phyloP scores from a whole-genome alignment of 2,888 invertebrate species.

The Sepioteuthis lessoniana region DNA sequence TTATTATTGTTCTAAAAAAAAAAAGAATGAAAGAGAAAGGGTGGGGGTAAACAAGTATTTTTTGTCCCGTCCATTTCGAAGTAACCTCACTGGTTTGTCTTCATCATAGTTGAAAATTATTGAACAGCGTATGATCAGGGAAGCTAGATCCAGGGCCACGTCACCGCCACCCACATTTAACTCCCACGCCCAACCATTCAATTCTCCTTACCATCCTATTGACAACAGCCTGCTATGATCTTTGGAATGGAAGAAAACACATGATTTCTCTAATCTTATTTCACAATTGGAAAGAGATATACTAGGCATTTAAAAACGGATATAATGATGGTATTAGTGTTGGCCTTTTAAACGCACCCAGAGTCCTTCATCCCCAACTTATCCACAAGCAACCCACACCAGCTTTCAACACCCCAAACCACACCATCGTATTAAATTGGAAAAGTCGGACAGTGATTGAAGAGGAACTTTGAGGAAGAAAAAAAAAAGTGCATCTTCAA shows the following conservation, averaged over 20 bases:
- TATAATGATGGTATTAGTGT: background rate
- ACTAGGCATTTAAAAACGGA: background rate
- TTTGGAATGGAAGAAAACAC: background rate
- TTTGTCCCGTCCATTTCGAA: slow-evolving; percentile 15
- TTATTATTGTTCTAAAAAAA: background rate
- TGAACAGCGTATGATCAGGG: background rate
- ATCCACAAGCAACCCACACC: background rate
- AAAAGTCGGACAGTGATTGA: slow-evolving; percentile 15
- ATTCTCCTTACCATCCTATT: background rate
- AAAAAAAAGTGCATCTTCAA: background rate
- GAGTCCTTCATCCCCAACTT: background rate
- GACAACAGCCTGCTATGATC: slow-evolving; percentile 33
- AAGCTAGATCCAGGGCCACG: background rate
- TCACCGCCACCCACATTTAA: background rate
- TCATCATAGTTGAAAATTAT: background rate
- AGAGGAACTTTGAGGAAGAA: background rate
- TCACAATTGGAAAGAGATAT: slow-evolving; percentile 5
- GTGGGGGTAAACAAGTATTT: too few relatives aligned
- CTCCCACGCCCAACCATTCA: background rate
- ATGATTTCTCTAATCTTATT: slow-evolving; percentile 23
- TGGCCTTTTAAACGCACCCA: background rate
- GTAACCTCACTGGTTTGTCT: background rate
- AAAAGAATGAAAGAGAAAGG: background rate
- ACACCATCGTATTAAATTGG: background rate
- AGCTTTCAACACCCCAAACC: background rate